Conservation (phyloP, 2,113 vertebrate species). For the Hystrix brachyura region DNA sequence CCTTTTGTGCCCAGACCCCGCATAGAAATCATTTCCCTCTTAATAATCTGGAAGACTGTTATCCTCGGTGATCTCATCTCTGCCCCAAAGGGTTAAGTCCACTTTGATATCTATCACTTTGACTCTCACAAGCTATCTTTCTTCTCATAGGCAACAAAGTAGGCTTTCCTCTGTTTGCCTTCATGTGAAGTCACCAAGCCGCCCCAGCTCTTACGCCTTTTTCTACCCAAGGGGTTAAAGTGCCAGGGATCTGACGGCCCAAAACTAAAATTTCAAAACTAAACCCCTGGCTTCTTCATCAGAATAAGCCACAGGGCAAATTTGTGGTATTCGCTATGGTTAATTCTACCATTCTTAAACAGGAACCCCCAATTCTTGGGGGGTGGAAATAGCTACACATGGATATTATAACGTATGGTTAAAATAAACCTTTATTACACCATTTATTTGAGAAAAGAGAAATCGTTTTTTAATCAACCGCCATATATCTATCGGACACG, state of each 20-base stretch:
- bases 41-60: neutral
- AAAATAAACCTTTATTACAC: constrained; percentile 32
- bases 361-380: neutral
- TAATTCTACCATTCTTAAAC: neutral
- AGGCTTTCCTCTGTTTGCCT: neutral
- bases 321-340: neutral
- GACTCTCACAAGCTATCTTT: neutral
- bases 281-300: neutral
- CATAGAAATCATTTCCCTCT: neutral
- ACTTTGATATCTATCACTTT: neutral
- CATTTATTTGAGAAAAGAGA: constrained; percentile 61
- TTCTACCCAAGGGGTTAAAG: neutral
- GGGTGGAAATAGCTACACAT: neutral
- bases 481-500: neutral
- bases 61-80: neutral
- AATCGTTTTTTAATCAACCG: constrained; percentile 53
- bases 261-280: constrained; percentile 42
- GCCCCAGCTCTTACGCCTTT: neutral
- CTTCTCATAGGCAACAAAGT: neutral
- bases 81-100: constrained; percentile 60
- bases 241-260: neutral
- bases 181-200: neutral
- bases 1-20: constrained; percentile 1
- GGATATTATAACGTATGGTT: neutral
- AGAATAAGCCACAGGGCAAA: neutral